phyloP scores from a whole-genome alignment of 2,113 vertebrate species.

The Muscicapa adusta region DNA sequence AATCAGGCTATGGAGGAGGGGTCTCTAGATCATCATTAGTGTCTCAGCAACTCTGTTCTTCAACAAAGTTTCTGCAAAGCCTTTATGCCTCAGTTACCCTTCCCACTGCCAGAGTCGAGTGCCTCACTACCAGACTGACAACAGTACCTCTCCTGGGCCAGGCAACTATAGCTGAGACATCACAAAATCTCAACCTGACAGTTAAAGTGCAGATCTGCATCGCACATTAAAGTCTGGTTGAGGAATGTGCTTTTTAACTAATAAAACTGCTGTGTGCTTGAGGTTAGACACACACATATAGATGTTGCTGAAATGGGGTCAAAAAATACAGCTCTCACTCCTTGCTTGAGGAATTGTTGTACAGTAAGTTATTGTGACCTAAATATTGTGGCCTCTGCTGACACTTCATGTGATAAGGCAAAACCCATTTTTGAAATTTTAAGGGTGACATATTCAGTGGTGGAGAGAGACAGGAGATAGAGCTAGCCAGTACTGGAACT shows the following conservation, averaged over 20 bases:
- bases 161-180: neutral
- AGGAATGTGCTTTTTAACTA: neutral
- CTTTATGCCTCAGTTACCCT: neutral
- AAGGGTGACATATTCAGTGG: neutral
- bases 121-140: neutral
- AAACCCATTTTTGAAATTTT: neutral
- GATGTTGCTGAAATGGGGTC: neutral
- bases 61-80: neutral
- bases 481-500: neutral
- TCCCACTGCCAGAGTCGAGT: rapidly evolving
- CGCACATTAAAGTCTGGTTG: neutral
- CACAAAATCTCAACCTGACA: neutral
- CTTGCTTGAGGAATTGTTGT: neutral
- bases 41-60: neutral
- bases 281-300: neutral
- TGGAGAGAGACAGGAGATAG: neutral
- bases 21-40: neutral
- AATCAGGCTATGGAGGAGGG: neutral
- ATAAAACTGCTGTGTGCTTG: neutral
- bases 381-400: neutral
- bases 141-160: neutral
- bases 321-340: neutral
- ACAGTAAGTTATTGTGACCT: neutral
- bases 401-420: neutral
- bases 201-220: neutral